Evolutionary conservation across 2,888 invertebrate species (phyloP).

Genomic region (Zonitis immaculata): DNA sequence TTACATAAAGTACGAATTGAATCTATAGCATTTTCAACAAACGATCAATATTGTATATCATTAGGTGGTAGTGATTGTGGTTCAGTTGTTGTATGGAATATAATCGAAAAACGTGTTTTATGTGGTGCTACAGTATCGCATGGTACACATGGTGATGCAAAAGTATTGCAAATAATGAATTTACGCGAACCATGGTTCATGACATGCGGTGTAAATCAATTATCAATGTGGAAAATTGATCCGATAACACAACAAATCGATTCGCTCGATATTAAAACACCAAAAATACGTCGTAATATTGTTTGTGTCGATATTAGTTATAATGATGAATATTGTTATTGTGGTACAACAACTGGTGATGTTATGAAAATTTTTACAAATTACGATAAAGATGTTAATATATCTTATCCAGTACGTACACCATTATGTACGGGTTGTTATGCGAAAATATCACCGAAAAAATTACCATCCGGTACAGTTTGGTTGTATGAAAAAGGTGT

Average conservation of each 20-base stretch:
- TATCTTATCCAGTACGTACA: slow-evolving; percentile 51
- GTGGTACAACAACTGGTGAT: slow-evolving; percentile 83
- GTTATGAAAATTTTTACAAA: slow-evolving; percentile 59
- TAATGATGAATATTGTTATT: slow-evolving; percentile 70
- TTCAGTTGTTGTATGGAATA: slow-evolving; percentile 80
- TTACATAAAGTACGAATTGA: slow-evolving; percentile 87
- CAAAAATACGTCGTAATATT: slow-evolving; percentile 72
- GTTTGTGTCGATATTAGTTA: slow-evolving; percentile 67
- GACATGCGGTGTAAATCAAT: slow-evolving; percentile 52
- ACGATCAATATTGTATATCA: slow-evolving; percentile 69
- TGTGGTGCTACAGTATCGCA: slow-evolving; percentile 48
- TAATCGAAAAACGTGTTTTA: slow-evolving; percentile 49
- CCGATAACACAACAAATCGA: slow-evolving; percentile 61
- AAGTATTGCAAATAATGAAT: slow-evolving; percentile 51
- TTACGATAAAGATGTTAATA: slow-evolving; percentile 56
- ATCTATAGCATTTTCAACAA: slow-evolving; percentile 74
- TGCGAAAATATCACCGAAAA: slow-evolving; percentile 50
- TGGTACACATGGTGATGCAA: slow-evolving; percentile 43
- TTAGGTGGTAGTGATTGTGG: slow-evolving; percentile 90
- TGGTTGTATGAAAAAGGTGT: slow-evolving; percentile 61
- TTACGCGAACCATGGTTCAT: slow-evolving; percentile 63
- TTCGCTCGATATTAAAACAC: slow-evolving; percentile 64
- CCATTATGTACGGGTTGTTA: slow-evolving; percentile 63
- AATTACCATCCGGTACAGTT: slow-evolving; percentile 52
- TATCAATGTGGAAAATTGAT: slow-evolving; percentile 72